These are phyloP conservation scores for Eupithecia tripunctaria DNA, from an alignment of 2,888 invertebrate genomes.

Conservation along the genomic window DNA sequence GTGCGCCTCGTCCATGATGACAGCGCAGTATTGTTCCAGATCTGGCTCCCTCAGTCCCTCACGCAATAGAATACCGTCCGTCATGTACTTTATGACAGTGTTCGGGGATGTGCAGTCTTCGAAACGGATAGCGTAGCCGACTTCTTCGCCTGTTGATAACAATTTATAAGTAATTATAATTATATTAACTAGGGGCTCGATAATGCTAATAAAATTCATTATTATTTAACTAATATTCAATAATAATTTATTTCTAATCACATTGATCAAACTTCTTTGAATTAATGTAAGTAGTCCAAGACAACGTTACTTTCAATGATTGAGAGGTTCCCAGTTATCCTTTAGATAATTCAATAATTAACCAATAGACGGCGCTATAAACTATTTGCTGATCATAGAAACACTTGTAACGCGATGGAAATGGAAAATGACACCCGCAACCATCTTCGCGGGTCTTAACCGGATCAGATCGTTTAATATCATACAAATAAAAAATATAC, in stretches of 20 bases:
- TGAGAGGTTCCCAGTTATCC: not conserved
- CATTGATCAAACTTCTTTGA: not conserved
- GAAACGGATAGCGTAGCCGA: slow-evolving; percentile 99
- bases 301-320: not conserved
- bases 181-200: no score
- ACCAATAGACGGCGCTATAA: not conserved
- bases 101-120: slow-evolving; percentile 98
- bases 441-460: not conserved
- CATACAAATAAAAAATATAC: no score
- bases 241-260: no score
- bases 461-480: no score
- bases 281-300: not conserved
- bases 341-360: not conserved
- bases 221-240: no score
- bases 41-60: slow-evolving; percentile 98
- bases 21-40: slow-evolving; percentile 97
- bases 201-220: no score
- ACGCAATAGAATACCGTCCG: slow-evolving; percentile 98
- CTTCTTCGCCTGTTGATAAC: slow-evolving; percentile 88
- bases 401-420: not conserved
- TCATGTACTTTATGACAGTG: slow-evolving; percentile 99
- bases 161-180: not conserved
- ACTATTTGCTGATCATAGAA: not conserved
- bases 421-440: not conserved
- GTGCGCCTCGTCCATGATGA: slow-evolving; percentile 99